Evolutionary conservation across 2,888 invertebrate species (phyloP), one percentile per base, ranked within the genome.

Genomic region (Drosophila neotestacea): DNA sequence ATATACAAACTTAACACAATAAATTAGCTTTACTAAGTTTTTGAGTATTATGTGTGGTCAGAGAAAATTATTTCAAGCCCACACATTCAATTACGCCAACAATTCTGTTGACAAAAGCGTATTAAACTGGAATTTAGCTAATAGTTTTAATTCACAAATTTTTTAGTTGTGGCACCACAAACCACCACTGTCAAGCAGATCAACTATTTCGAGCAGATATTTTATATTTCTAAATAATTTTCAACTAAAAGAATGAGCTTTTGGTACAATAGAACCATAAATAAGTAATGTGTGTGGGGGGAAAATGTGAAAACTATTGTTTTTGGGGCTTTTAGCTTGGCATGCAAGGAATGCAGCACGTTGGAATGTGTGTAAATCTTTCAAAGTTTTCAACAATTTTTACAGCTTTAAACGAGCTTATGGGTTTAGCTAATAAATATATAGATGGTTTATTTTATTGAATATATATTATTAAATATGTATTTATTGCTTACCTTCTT

Each of bases 401-500:
- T 27, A 36, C 27, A 38, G n/a, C 50, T 16, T 16, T 16, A 16
- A 16, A 1, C 16, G 16, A 16, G 16, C 16, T 13, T 34, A 42
- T 55, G 22, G 55, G 13, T 55, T 55, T 9, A 34, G n/a, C n/a
- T 54, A 6, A n/a, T 32, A 27, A 16, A 22, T 42, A 39, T 39
- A 13, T 39, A 22, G 7, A 0, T 10, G 30, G 1, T 41, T 22
- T 10, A 16, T 10, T 22, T 2, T 10, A 42, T 10, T 22, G 22
- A 22, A 39, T 13, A 39, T 39, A 5, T 7, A 7, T 1, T 13
- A 13, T 13, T 32, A 5, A 4, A 41, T 16, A 9, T 59, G 16
- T 4, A 44, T 11, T n/a, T 4, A 91, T 3, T n/a, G 47, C 94
- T 94, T 94, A 99, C 99, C 97, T 99, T 99, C 94, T 98, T 98